Conservation (phyloP, 2,797 vertebrate species). For the Esox masquinongy region DNA sequence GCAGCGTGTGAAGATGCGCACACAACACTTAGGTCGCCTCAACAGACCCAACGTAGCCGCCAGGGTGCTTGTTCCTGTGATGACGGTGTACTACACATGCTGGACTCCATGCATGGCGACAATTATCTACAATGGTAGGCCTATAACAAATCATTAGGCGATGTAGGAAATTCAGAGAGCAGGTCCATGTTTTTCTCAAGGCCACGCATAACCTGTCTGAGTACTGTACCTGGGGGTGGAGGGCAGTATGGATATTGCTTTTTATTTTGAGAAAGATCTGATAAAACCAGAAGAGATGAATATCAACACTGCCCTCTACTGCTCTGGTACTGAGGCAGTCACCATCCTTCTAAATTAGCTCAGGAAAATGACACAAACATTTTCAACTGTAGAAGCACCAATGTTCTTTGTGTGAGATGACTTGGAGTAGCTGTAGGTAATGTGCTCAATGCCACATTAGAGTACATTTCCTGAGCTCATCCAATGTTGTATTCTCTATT, state of each 20-base stretch:
- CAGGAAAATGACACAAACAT: not conserved
- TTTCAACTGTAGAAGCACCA: not conserved
- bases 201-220: not conserved
- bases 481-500: not conserved
- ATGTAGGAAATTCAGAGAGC: not conserved
- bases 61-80: slow-evolving; percentile 80
- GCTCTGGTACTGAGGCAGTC: no score
- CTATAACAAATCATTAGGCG: not conserved
- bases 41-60: slow-evolving; percentile 67
- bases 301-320: no score
- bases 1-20: slow-evolving; percentile 72
- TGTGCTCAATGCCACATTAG: no score
- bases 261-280: no score
- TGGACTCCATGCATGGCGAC: slow-evolving; percentile 84
- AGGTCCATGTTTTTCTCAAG: not conserved
- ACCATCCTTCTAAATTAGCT: not conserved
- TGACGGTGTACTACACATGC: slow-evolving; percentile 81
- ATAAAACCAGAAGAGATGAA: no score
- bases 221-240: no score
- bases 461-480: no score
- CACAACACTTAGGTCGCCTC: slow-evolving; percentile 51
- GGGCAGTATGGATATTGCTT: no score
- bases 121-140: slow-evolving; percentile 81
- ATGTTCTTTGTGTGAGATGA: not conserved
- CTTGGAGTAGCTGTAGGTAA: not conserved